A percentile compares a stretch with the other conserved stretches of the same genome.
phyloP scores from a whole-genome alignment of 64 coral and sea anemone genomes.

The Hydrozoanthus tunicans region DNA sequence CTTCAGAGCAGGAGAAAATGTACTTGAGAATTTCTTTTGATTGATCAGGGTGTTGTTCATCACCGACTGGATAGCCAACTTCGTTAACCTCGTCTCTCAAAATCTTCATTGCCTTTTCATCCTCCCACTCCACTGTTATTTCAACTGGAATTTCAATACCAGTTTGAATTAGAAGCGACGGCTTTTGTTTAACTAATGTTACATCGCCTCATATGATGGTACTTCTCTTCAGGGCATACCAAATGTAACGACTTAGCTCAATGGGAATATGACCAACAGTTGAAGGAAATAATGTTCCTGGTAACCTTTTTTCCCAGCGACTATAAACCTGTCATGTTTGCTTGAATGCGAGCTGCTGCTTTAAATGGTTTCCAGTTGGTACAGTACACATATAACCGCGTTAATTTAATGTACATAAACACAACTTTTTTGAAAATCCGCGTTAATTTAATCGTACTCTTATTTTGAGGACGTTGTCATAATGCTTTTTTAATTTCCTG shows the following conservation, averaged over 20 bases:
- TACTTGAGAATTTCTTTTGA: constrained; percentile 10
- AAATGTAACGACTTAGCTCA: not conserved
- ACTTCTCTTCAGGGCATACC: not conserved
- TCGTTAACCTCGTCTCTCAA: not conserved
- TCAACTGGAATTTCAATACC: constrained; percentile 54
- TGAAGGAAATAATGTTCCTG: not conserved
- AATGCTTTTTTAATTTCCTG: too few relatives aligned
- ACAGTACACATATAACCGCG: not conserved
- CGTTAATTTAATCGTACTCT: too few relatives aligned
- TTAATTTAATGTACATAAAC: not conserved
- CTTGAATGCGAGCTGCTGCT: not conserved
- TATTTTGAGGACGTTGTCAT: too few relatives aligned
- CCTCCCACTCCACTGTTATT: constrained; percentile 54
- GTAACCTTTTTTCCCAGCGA: not conserved
- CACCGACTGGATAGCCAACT: not conserved
- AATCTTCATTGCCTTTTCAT: constrained; percentile 26
- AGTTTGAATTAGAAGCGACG: constrained; percentile 1
- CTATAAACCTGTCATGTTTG: not conserved
- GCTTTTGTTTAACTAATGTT: constrained; percentile 25
- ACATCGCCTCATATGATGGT: not conserved
- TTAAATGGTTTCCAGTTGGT: constrained; percentile 2
- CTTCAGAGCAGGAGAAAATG: too few relatives aligned
- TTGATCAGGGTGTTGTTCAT: not conserved
- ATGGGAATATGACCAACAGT: not conserved
- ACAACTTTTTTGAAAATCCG: too few relatives aligned